Evolutionary conservation across 2,113 vertebrate genomes (phyloP), one percentile per base, ranked within the genome.

Genomic region (Montifringilla adamsi): DNA sequence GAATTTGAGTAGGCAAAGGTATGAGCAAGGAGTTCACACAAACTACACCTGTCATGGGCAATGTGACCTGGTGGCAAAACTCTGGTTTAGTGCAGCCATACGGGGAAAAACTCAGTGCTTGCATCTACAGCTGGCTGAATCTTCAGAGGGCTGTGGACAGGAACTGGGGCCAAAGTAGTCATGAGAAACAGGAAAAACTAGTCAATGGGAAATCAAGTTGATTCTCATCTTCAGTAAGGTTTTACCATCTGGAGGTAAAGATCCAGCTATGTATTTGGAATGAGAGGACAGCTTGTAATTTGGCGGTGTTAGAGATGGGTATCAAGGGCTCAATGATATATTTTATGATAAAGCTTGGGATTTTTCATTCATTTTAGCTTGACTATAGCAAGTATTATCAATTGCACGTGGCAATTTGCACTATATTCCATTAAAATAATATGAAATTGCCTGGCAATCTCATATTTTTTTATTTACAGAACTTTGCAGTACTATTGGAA

Each of bases 261-360:
- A 78, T 30, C 15, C 21, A 91, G n/a, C 7, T 37, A 28, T 1
- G 7, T 8, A 68, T 14, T 31, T 56, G 24, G 52, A 85, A 14
- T 15, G 13, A 76, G 44, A 74, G 59, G 15, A 50, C 12, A 89
- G 13, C 13, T 16, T 60, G n/a, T 64, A 72, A 95, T 55, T 10
- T 10, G 70, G 52, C 7, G 15, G 35, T 0, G 7, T 39, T 31
- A 67, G 27, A 63, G 33, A 23, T 24, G 24, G 24, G 8, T 76
- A 69, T 15, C 0, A 0, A 52, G 11, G 10, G 20, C 16, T 76
- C 28, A 43, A 41, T 23, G 22, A 74, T 9, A 7, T 11, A 43
- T 37, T 76, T 81, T 59, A 50, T 47, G 8, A 58, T 12, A 69
- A 66, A 76, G 8, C 6, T 6, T 33, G 8, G 21, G 26, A 92